Evolutionary conservation across 2,888 invertebrate genomes (phyloP).

Genomic region (Xestia c-nigrum): DNA sequence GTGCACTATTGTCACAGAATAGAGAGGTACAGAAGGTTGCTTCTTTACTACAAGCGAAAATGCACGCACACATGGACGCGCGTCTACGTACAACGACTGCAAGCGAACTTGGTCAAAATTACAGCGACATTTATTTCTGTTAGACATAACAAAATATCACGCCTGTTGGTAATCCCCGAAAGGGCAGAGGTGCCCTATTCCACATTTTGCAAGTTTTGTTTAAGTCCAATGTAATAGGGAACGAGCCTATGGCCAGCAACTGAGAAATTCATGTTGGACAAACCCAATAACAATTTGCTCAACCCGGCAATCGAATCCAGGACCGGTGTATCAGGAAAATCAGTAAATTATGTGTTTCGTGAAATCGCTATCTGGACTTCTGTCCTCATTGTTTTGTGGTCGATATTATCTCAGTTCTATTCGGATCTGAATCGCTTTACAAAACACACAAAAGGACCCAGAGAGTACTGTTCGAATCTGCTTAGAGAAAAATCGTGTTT

Average conservation of each 20-base stretch:
- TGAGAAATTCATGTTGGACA: too few relatives aligned
- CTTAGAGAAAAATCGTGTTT: slow-evolving; percentile 40
- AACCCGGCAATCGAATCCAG: too few relatives aligned
- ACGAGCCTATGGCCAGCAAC: too few relatives aligned
- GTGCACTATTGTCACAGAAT: not conserved
- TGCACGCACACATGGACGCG: not conserved
- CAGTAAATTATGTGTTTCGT: not conserved
- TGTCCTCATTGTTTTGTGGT: not conserved
- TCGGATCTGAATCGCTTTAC: slow-evolving; percentile 42
- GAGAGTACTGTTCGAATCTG: slow-evolving; percentile 40
- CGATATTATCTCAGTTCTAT: slow-evolving; percentile 31
- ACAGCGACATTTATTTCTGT: not conserved
- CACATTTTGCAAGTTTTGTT: too few relatives aligned
- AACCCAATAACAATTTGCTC: too few relatives aligned
- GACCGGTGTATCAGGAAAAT: not conserved
- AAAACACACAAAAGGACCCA: slow-evolving; percentile 45
- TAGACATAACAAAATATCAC: not conserved
- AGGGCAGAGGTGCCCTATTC: too few relatives aligned
- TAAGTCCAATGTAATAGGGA: too few relatives aligned
- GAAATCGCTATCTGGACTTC: not conserved
- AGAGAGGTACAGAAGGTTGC: slow-evolving; percentile 4
- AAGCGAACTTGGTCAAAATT: not conserved
- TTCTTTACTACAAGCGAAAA: not conserved
- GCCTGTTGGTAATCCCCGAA: too few relatives aligned
- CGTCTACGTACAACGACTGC: not conserved